These are phyloP conservation scores for Macrophya alboannulata DNA, from an alignment of 2,888 invertebrate genomes.

Conservation along the genomic window DNA sequence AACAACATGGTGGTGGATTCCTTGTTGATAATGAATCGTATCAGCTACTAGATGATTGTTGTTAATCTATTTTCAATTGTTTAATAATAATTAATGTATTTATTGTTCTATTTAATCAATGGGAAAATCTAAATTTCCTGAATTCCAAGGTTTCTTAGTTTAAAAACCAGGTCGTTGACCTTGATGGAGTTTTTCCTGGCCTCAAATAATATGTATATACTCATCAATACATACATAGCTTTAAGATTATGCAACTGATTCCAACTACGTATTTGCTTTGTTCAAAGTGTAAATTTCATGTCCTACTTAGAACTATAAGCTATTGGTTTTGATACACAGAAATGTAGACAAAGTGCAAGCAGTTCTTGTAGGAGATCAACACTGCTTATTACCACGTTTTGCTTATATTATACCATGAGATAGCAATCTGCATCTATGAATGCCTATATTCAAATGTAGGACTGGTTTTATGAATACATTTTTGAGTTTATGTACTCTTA, in stretches of 20 bases:
- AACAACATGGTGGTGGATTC: slow-evolving; percentile 4
- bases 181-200: slow-evolving; percentile 28
- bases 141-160: background rate
- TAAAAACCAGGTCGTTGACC: slow-evolving; percentile 34
- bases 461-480: slow-evolving; percentile 37
- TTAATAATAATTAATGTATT: background rate
- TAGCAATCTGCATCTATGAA: slow-evolving; percentile 9
- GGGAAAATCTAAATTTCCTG: background rate
- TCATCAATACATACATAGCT: background rate
- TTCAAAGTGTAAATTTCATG: background rate
- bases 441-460: background rate
- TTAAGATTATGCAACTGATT: slow-evolving; percentile 26
- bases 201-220: background rate
- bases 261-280: background rate
- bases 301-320: background rate
- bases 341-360: slow-evolving; percentile 31
- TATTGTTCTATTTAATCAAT: background rate
- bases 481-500: slow-evolving; percentile 2
- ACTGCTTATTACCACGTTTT: background rate
- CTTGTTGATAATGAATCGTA: slow-evolving; percentile 6
- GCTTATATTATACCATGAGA: background rate
- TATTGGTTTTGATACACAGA: background rate
- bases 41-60: background rate
- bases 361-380: background rate
- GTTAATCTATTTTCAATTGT: slow-evolving; percentile 4